A percentile compares a stretch with the other conserved stretches of the same genome.
Evolutionary conservation across 2,888 invertebrate genomes (phyloP).

Genomic region (Omphaloscelis lunosa): DNA sequence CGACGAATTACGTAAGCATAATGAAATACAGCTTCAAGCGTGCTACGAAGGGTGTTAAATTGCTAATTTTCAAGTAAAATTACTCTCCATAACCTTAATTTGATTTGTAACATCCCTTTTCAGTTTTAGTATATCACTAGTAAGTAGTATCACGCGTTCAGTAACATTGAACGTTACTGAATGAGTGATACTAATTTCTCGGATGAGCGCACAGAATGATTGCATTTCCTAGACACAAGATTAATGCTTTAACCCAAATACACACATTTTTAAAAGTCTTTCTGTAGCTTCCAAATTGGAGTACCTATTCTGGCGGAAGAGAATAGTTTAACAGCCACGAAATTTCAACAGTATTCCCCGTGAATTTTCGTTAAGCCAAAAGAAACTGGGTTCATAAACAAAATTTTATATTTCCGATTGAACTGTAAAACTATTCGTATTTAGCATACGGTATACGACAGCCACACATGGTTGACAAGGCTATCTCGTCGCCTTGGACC

Average conservation of each 20-base stretch:
- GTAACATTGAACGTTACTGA: neutral
- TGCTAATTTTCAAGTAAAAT: neutral
- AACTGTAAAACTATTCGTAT: conserved; percentile 40
- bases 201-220: conserved; percentile 10
- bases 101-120: neutral
- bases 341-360: neutral
- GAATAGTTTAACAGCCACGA: neutral
- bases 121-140: no score
- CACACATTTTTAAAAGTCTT: neutral
- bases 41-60: neutral
- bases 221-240: conserved; percentile 6
- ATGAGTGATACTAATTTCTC: conserved; percentile 23
- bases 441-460: conserved; percentile 20
- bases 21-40: neutral
- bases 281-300: neutral
- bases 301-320: neutral
- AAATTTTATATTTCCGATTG: conserved; percentile 45
- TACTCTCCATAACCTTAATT: neutral
- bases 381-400: conserved; percentile 41
- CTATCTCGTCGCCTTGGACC: conserved; percentile 36
- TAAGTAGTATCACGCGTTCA: no score
- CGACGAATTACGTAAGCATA: neutral
- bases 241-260: neutral
- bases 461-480: conserved; percentile 41
- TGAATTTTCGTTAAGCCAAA: conserved; percentile 19